Conservation (phyloP, 2,888 invertebrate species). For the Tachina lurida region DNA sequence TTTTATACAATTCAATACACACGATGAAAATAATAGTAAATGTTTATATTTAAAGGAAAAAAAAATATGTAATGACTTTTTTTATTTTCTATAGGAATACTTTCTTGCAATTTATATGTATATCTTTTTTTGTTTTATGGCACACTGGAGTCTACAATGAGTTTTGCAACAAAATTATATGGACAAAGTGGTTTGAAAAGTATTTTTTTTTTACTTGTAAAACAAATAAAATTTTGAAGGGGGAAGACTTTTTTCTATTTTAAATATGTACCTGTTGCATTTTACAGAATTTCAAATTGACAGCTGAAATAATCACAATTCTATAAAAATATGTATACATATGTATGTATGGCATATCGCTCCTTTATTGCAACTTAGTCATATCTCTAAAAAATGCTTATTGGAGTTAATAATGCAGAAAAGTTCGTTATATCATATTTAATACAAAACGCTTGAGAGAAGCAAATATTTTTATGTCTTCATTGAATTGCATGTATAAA, state of each 20-base stretch:
- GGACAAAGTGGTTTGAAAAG: constrained; percentile 20
- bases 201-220: constrained; percentile 11
- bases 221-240: constrained; percentile 23
- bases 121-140: constrained; percentile 61
- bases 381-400: too few species aligned
- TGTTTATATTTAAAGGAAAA: constrained; percentile 40
- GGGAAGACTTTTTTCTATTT: constrained; percentile 50
- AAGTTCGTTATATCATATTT: too few species aligned
- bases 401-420: too few species aligned
- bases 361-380: too few species aligned
- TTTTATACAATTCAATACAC: constrained; percentile 59
- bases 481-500: too few species aligned
- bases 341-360: background rate
- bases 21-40: constrained; percentile 39
- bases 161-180: constrained; percentile 55
- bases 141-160: constrained; percentile 66
- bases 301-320: constrained; percentile 67
- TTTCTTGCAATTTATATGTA: constrained; percentile 40
- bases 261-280: background rate
- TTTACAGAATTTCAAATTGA: constrained; percentile 36
- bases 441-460: too few species aligned
- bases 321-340: constrained; percentile 36
- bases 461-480: too few species aligned
- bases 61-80: constrained; percentile 71
- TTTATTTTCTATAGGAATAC: constrained; percentile 68